A percentile compares a stretch with the other conserved stretches of the same genome.
Evolutionary conservation across 2,113 vertebrate species (phyloP).

Genomic region (Astur gentilis): DNA sequence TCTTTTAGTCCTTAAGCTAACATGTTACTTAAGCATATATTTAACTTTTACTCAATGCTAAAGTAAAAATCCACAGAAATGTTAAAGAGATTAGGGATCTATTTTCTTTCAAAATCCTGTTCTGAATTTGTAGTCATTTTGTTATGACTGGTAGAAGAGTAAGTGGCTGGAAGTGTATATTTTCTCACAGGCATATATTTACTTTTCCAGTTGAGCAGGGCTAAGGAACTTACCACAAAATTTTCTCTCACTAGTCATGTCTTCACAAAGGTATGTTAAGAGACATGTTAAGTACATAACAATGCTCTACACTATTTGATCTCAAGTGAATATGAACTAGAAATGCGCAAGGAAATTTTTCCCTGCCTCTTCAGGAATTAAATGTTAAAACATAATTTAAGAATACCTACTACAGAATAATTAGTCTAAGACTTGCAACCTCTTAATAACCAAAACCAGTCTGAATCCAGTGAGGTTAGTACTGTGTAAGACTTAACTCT

Average conservation of each 20-base stretch:
- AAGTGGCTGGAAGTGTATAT: background rate
- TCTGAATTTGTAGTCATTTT: background rate
- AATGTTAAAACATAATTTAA: background rate
- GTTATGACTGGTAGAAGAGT: background rate
- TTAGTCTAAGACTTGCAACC: background rate
- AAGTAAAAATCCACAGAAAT: background rate
- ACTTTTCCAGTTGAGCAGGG: background rate
- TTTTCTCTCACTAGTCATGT: background rate
- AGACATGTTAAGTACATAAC: background rate
- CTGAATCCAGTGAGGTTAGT: background rate
- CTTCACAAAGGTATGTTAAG: background rate
- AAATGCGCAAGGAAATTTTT: background rate
- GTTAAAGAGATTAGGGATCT: background rate
- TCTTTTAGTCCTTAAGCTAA: background rate
- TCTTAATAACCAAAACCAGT: background rate
- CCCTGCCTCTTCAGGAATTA: background rate
- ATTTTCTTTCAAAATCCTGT: background rate
- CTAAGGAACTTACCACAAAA: background rate
- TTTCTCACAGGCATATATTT: background rate
- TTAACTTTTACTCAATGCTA: background rate
- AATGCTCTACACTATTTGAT: background rate
- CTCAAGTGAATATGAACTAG: background rate
- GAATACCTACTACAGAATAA: background rate
- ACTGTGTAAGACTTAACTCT: background rate
- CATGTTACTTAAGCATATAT: background rate